Percentiles rank a stretch among this genome's conserved stretches.
phyloP scores from a whole-genome alignment of 2,797 vertebrate species.

The Aphelocoma californica region DNA sequence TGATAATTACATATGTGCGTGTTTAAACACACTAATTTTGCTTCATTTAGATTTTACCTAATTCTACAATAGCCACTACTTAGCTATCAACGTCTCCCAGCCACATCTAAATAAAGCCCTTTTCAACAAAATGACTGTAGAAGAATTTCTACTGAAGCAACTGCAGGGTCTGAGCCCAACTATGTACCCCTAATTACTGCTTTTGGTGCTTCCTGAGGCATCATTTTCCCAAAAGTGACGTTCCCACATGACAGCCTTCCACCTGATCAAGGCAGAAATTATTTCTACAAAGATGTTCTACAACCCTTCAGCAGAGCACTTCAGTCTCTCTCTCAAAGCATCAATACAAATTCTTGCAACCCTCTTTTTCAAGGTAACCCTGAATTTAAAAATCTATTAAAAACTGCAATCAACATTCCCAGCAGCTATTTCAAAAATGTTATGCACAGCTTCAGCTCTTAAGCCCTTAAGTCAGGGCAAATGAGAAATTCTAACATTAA shows the following conservation, averaged over 20 bases:
- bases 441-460: not conserved
- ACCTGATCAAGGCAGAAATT: not conserved
- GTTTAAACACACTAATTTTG: not conserved
- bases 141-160: not conserved
- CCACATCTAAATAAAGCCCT: not conserved
- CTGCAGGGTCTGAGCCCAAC: not conserved
- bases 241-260: not conserved
- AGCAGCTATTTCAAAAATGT: not conserved
- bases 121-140: not conserved
- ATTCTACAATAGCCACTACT: not conserved
- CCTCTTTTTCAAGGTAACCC: not conserved
- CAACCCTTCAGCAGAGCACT: not conserved
- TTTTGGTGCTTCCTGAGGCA: not conserved
- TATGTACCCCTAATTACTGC: rapidly evolving
- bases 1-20: rapidly evolving
- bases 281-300: not conserved
- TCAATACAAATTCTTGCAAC: not conserved
- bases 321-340: not conserved
- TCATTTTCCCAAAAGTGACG: not conserved
- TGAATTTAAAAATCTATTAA: not conserved
- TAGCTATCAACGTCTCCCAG: not conserved
- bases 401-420: not conserved
- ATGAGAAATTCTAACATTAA: not conserved
- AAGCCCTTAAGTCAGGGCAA: not conserved
- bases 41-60: not conserved